Conservation (phyloP, 2,888 invertebrate species). For the Phorcus lineatus region DNA sequence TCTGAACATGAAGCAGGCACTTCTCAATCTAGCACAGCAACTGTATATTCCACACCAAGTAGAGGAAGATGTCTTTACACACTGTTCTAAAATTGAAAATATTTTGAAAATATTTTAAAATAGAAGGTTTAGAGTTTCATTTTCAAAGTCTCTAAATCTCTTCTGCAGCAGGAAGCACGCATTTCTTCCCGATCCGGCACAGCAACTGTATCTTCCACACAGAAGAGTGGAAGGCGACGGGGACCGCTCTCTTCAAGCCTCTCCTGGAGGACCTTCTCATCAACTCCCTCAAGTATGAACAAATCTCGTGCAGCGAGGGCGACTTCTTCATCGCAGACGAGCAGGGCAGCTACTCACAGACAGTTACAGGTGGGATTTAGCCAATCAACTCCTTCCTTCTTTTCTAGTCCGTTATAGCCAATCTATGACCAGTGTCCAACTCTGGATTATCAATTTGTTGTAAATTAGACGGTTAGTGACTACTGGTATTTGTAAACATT, state of each 20-base stretch:
- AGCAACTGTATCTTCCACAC: constrained; percentile 51
- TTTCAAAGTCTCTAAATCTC: too few species aligned
- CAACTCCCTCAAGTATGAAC: constrained; percentile 58
- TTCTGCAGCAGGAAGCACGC: constrained; percentile 36
- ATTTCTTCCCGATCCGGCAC: constrained; percentile 50
- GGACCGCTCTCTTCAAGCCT: constrained; percentile 55
- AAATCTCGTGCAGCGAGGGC: constrained; percentile 57
- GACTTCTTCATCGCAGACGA: constrained; percentile 57
- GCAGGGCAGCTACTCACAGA: constrained; percentile 52
- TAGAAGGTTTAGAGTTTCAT: too few species aligned
- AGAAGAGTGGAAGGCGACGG: constrained; percentile 57
- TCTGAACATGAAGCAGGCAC: constrained; percentile 39
- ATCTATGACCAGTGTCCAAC: too few species aligned
- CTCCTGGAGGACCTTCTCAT: constrained; percentile 55
- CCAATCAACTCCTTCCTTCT: too few species aligned
- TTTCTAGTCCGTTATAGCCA: too few species aligned
- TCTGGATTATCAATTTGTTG: too few species aligned
- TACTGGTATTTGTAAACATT: too few species aligned
- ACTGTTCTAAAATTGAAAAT: too few species aligned
- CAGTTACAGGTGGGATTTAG: constrained; percentile 42
- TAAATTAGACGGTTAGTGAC: too few species aligned
- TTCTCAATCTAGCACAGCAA: constrained; percentile 47
- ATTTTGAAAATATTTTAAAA: too few species aligned
- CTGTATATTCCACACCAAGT: constrained; percentile 53
- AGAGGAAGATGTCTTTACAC: too few species aligned